Evolutionary conservation across 92 coral and sea anemone species (phyloP).

Genomic region (Porites evermanni): DNA sequence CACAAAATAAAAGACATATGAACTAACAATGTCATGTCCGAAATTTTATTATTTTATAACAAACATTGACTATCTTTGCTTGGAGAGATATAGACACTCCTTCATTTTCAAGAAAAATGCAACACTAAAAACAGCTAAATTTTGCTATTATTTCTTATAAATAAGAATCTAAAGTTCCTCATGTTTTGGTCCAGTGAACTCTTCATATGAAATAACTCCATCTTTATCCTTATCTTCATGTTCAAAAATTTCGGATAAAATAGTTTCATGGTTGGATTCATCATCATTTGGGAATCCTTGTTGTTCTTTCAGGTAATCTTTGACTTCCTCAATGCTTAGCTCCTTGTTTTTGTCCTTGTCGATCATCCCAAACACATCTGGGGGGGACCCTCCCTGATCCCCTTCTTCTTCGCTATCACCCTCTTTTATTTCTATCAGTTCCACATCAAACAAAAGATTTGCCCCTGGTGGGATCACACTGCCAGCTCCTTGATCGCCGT

Average conservation of each 20-base stretch:
- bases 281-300: conserved; percentile 80
- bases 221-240: conserved; percentile 91
- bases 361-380: conserved; percentile 81
- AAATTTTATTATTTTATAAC: too few relatives aligned
- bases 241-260: conserved; percentile 84
- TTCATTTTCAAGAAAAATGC: too few relatives aligned
- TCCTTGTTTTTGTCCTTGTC: conserved; percentile 84
- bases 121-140: too few relatives aligned
- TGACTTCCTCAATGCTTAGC: conserved; percentile 75
- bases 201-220: conserved; percentile 86
- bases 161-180: conserved; percentile 37
- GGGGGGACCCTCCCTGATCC: conserved; percentile 33
- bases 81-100: too few relatives aligned
- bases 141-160: neutral
- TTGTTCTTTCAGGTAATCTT: conserved; percentile 69
- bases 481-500: conserved; percentile 85
- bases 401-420: conserved; percentile 11
- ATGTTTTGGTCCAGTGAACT: conserved; percentile 91
- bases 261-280: conserved; percentile 69
- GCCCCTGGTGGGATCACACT: conserved; percentile 81
- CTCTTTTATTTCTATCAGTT: conserved; percentile 79
- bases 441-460: conserved; percentile 87
- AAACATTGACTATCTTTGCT: too few relatives aligned
- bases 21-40: too few relatives aligned
- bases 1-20: too few relatives aligned